A percentile compares a stretch with the other conserved stretches of the same genome.
These are phyloP conservation scores for Sphaerodactylus townsendi DNA, from an alignment of 2,113 vertebrate species.

Conservation along the genomic window DNA sequence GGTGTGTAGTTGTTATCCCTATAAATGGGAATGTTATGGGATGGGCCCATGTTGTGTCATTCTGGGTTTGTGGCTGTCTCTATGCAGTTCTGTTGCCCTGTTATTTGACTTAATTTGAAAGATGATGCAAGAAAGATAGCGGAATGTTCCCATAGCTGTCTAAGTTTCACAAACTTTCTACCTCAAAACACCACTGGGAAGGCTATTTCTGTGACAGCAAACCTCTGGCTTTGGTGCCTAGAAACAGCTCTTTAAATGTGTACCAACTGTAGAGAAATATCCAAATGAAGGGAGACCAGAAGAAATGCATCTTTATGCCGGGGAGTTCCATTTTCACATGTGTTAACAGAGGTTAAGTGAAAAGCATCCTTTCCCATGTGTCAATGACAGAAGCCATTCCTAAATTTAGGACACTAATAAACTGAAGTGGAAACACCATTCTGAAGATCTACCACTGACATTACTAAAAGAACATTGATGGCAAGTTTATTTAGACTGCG, in stretches of 20 bases:
- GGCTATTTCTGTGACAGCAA: conserved; percentile 28
- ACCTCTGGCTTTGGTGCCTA: neutral
- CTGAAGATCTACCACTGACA: conserved; percentile 18
- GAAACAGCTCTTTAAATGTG: neutral
- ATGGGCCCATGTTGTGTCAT: neutral
- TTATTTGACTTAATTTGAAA: conserved; percentile 27
- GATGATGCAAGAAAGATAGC: neutral
- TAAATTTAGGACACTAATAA: conserved; percentile 44
- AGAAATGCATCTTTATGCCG: neutral
- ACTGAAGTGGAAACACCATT: neutral
- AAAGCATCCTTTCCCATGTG: neutral
- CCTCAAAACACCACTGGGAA: conserved; percentile 42
- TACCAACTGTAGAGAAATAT: conserved; percentile 16
- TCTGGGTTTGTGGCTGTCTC: neutral
- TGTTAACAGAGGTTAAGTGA: conserved; percentile 5
- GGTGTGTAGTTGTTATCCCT: neutral
- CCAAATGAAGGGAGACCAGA: conserved; percentile 14
- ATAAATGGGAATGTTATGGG: neutral
- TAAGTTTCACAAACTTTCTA: conserved; percentile 37
- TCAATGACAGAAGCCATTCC: neutral
- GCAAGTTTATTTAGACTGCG: conserved; percentile 28
- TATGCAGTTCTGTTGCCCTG: neutral
- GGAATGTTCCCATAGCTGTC: conserved; percentile 2
- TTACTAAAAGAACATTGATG: conserved; percentile 26
- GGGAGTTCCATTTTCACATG: neutral